A percentile compares a stretch with the other conserved stretches of the same genome.
phyloP scores from a whole-genome alignment of 1,140 invertebrate species.

The Bombus cullumanus region DNA sequence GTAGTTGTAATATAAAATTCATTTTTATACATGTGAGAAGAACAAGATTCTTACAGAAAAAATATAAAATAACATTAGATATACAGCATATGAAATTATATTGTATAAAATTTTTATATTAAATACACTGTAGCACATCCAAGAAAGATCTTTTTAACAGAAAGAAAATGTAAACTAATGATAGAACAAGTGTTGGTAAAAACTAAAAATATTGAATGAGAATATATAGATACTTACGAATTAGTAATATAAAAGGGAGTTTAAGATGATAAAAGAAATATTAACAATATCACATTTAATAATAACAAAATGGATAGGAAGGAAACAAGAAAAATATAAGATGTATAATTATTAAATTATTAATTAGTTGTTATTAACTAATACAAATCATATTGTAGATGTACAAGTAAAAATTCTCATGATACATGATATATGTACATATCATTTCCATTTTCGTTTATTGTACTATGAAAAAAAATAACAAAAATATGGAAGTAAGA shows the following conservation, averaged over 20 bases:
- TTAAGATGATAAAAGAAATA: background rate
- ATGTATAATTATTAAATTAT: background rate
- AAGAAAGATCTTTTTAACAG: background rate
- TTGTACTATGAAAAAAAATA: background rate
- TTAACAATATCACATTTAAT: background rate
- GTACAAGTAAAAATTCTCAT: background rate
- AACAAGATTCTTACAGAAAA: no score
- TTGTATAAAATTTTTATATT: no score
- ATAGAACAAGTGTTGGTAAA: background rate
- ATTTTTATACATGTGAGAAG: no score
- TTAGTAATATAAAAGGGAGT: background rate
- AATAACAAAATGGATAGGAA: background rate
- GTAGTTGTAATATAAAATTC: no score
- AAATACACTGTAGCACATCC: background rate
- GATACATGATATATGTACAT: background rate
- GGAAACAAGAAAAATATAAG: background rate
- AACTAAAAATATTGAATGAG: background rate
- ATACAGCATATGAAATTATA: no score
- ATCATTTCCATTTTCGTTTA: background rate
- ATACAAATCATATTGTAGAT: background rate
- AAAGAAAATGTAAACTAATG: background rate
- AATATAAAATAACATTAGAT: no score
- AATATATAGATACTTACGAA: background rate
- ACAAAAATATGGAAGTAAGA: background rate
- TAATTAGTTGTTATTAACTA: background rate